Percentiles rank a stretch among this genome's conserved stretches.
These are phyloP conservation scores for Siphamia tubifer DNA, from an alignment of 2,113 vertebrate species.

Conservation along the genomic window DNA sequence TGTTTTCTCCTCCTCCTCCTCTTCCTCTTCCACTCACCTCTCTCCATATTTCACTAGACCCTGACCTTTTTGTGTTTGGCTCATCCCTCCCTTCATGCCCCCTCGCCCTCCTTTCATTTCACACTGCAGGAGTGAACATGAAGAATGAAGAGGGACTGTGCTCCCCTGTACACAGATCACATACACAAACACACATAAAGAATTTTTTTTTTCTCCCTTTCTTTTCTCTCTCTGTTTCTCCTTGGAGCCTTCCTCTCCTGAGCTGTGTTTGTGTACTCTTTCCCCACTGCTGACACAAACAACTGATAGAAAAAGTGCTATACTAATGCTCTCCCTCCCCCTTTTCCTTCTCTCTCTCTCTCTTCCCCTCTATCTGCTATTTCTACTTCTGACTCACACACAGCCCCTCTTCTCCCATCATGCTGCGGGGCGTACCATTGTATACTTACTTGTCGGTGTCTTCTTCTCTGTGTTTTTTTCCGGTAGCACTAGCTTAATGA, in stretches of 20 bases:
- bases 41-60: conserved; percentile 9
- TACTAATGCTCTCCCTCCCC: conserved; percentile 11
- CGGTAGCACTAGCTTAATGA: neutral
- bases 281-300: conserved; percentile 46
- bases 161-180: neutral
- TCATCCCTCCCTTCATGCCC: conserved; percentile 9
- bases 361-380: neutral
- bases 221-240: neutral
- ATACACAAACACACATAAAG: neutral
- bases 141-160: neutral
- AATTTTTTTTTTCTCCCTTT: neutral
- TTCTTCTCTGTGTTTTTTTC: conserved; percentile 8
- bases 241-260: conserved; percentile 35
- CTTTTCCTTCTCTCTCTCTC: neutral
- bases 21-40: conserved; percentile 6
- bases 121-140: conserved; percentile 6
- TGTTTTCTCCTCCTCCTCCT: too few species aligned
- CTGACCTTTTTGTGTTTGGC: conserved; percentile 41
- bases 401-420: neutral
- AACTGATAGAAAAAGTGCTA: conserved; percentile 34
- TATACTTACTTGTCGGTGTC: conserved; percentile 40
- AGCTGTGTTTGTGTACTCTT: conserved; percentile 29
- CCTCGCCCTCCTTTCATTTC: neutral
- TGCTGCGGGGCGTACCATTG: conserved; percentile 4
- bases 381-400: conserved; percentile 4